Base-by-base conservation (phyloP, 2,113 vertebrate genomes). In the Anas platyrhynchos region DNA sequence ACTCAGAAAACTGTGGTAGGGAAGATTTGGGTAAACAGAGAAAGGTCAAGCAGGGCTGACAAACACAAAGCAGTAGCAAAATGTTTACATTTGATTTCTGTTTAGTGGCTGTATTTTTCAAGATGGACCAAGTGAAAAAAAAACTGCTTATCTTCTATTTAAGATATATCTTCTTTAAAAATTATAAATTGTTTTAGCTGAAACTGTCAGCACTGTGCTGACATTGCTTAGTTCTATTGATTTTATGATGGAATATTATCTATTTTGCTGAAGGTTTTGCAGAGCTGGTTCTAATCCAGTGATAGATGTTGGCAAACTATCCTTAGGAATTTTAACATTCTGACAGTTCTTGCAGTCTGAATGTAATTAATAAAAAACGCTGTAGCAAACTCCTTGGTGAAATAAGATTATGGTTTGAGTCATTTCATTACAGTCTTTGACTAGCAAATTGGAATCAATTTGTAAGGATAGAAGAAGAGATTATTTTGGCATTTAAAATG, bases 181-280 rank as follows among this genome's bases (percentile, higher is more conserved):
- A 85, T 87, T 96, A 89, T 89, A 83, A 96, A 97, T 94, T 94
- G 87, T 96, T 97, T 95, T 94, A 96, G 78, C 89, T 94, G 78
- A 59, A 94, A 80, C 95, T 96, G 93, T 91, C 94, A 96, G 84
- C 89, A 85, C 86, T 92, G 1, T 85, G 91, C 94, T 95, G 95
- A 96, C 95, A 94, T 94, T 95, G 89, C 95, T 95, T 76, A 83
- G 93, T 50, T 92, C 82, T 95, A 97, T 96, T 91, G 96, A 97
- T 97, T 96, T 95, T 95, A 76, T 96, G 96, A 97, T 95, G 84
- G 94, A 95, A 95, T 94, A 96, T 96, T 95, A 97, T 95, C 92
- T 97, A 91, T 63, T 89, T 89, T 95, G 89, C 89, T 93, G 84
- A 94, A 93, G 86, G 91, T 96, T 97, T 94, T 94, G 94, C 95